Percentiles rank a stretch among this genome's conserved stretches.
These are phyloP conservation scores for Ochotona princeps DNA, from an alignment of 2,113 vertebrate genomes.

Conservation along the genomic window DNA sequence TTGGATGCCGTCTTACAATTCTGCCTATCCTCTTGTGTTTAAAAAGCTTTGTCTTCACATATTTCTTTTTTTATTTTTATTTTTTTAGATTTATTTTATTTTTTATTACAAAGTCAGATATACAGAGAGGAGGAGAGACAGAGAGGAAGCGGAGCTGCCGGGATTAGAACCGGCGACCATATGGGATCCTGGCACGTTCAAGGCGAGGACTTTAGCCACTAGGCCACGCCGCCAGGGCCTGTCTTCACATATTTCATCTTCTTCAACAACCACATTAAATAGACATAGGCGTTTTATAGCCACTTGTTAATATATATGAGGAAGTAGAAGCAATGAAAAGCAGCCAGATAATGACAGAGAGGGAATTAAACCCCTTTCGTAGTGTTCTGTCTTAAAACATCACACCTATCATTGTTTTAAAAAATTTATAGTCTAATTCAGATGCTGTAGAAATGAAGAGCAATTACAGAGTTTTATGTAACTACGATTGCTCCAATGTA, in stretches of 20 bases:
- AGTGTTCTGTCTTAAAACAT: constrained; percentile 23
- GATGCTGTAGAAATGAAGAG: constrained; percentile 41
- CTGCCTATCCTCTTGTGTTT: background rate
- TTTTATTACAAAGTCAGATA: too few species aligned
- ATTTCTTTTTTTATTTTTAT: constrained; percentile 61
- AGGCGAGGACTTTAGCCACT: too few species aligned
- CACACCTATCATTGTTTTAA: constrained; percentile 19
- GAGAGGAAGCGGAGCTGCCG: too few species aligned
- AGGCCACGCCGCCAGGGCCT: too few species aligned
- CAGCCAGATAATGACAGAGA: constrained; percentile 28
- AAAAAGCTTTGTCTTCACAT: constrained; percentile 26
- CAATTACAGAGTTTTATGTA: constrained; percentile 37
- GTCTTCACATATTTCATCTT: constrained; percentile 41
- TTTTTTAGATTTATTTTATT: too few species aligned
- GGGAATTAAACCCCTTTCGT: constrained; percentile 33
- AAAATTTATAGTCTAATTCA: constrained; percentile 37
- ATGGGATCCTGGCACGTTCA: too few species aligned
- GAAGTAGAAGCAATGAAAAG: constrained; percentile 44
- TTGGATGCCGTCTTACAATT: background rate
- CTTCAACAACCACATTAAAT: constrained; percentile 46
- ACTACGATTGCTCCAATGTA: constrained; percentile 24
- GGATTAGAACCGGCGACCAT: too few species aligned
- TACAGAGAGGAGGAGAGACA: too few species aligned
- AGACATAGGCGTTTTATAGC: constrained; percentile 2
- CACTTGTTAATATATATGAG: constrained; percentile 12